These are phyloP conservation scores for Notodonta ziczac DNA, from an alignment of 2,888 invertebrate genomes.

Conservation along the genomic window DNA sequence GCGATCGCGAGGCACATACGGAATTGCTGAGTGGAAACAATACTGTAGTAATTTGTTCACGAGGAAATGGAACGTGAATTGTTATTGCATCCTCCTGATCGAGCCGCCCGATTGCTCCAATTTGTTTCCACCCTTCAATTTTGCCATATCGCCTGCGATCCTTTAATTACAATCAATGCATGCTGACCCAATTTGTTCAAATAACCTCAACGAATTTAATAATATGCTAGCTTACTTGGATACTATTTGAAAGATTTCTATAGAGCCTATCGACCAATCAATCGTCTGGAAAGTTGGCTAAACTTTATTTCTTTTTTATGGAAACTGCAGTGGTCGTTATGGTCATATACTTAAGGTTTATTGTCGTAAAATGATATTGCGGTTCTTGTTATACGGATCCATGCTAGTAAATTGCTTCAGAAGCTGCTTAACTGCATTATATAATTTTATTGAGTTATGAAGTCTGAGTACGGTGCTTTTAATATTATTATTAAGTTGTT, in stretches of 20 bases:
- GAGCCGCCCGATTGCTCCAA: slow-evolving; percentile 31
- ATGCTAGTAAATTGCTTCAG: slow-evolving; percentile 6
- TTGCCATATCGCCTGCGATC: slow-evolving; percentile 21
- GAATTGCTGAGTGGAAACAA: slow-evolving; percentile 43
- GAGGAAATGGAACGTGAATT: slow-evolving; percentile 56
- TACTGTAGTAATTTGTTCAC: slow-evolving; percentile 47
- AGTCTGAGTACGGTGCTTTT: too few species aligned
- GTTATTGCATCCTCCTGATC: slow-evolving; percentile 49
- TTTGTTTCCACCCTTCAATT: slow-evolving; percentile 30
- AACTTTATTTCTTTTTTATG: slow-evolving; percentile 31
- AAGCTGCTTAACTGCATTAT: slow-evolving; percentile 47
- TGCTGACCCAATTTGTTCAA: slow-evolving; percentile 13
- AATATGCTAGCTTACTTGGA: too few species aligned
- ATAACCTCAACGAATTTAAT: slow-evolving; percentile 11
- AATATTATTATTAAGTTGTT: too few species aligned
- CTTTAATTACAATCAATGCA: slow-evolving; percentile 30
- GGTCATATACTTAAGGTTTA: background rate
- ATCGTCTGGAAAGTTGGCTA: slow-evolving; percentile 54
- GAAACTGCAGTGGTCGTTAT: slow-evolving; percentile 19
- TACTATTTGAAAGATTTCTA: background rate
- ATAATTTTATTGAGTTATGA: too few species aligned
- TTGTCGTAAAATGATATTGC: background rate
- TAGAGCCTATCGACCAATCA: slow-evolving; percentile 37
- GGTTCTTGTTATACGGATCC: background rate
- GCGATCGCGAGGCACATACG: slow-evolving; percentile 12